Evolutionary conservation across 2,113 vertebrate genomes (phyloP), one percentile per base, ranked within the genome.

Genomic region (Odontesthes bonariensis): DNA sequence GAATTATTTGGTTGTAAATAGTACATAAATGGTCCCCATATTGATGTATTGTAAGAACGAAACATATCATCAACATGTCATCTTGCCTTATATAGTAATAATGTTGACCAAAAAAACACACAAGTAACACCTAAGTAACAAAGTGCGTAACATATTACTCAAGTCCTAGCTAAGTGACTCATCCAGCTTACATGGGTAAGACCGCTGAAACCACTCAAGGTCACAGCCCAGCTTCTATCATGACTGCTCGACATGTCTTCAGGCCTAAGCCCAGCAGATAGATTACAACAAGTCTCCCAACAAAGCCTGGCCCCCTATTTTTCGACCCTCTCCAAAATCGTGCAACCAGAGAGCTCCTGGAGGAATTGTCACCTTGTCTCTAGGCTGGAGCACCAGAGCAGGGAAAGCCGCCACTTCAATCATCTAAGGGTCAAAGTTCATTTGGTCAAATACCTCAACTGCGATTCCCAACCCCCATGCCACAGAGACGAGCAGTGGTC

Each of bases 291-390:
- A 71, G 69, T 75, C 73, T 77, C 85, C 64, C 79, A 82, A 88
- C 88, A 91, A 93, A 93, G 86, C 7, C 82, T 79, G 91, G 90
- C 83, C 77, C 74, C 86, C 78, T 13, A 60, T 57, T 81, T 68
- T 77, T 81, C 82, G 75, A 69, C 86, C 71, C 78, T 79, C 84
- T 84, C 82, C 77, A 67, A 86, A 89, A 55, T 73, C 77, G 55
- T 93, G 93, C 89, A 94, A 92, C 90, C 84, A 91, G 91, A 94
- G 92, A 92, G 80, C 87, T 89, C 86, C 84, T 91, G 83, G 88
- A 94, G 87, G 91, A 93, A 90, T 93, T 88, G 88, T 94, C 91
- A 93, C 91, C 91, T 93, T 91, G 90, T 93, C 91, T 94, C 80
- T 87, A 65, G 87, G 85, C 88, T 76, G 71, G 86, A 92, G 91